Conservation (phyloP, 2,888 invertebrate genomes). For the Tyria jacobaeae region DNA sequence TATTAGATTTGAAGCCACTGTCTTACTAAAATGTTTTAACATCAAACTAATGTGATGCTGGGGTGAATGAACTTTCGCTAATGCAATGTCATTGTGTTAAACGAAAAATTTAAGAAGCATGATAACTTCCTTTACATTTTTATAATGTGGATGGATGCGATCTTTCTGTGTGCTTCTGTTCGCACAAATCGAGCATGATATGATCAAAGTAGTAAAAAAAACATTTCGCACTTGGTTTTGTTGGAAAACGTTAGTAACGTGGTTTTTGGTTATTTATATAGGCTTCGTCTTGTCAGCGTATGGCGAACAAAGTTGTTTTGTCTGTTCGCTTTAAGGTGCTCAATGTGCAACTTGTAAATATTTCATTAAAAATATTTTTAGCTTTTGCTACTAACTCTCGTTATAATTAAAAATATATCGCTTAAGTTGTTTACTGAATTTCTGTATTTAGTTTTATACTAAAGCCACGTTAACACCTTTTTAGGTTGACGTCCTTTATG, state of each 20-base stretch:
- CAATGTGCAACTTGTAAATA: slow-evolving; percentile 47
- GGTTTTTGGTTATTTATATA: slow-evolving; percentile 36
- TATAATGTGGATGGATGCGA: slow-evolving; percentile 27
- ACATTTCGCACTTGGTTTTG: slow-evolving; percentile 23
- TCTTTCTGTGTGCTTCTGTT: slow-evolving; percentile 43
- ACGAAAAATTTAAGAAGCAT: slow-evolving; percentile 37
- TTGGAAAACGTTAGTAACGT: slow-evolving; percentile 22
- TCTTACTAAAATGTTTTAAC: slow-evolving; percentile 26
- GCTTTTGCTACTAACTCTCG: slow-evolving; percentile 40
- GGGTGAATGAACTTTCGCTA: slow-evolving; percentile 24
- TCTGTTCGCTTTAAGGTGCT: slow-evolving; percentile 36
- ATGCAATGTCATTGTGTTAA: slow-evolving; percentile 25
- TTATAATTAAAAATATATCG: slow-evolving; percentile 19
- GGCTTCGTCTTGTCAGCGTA: slow-evolving; percentile 22
- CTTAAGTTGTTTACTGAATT: slow-evolving; percentile 23
- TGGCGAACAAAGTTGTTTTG: slow-evolving; percentile 17
- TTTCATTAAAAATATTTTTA: slow-evolving; percentile 32
- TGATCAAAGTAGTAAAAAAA: slow-evolving; percentile 26
- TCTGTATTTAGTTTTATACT: slow-evolving; percentile 25
- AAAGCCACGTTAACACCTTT: neutral
- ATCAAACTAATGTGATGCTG: slow-evolving; percentile 22
- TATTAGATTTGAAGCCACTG: slow-evolving; percentile 18
- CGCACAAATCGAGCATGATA: slow-evolving; percentile 37
- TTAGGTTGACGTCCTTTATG: neutral
- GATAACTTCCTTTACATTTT: slow-evolving; percentile 28